Evolutionary conservation across 2,113 vertebrate species (phyloP).

Genomic region (chimpanzee (Pan troglodytes)): NHGRI_mPanTro3-v2.1_pri NC_072404.2:49329001-49329500

Average conservation of each 20-base stretch:
- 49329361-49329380: not conserved
- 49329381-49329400: not conserved
- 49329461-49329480: not conserved
- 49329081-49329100: too few species aligned
- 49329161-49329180: not conserved
- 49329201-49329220: not conserved
- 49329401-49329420: not conserved
- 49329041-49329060: too few species aligned
- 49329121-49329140: constrained; percentile 13
- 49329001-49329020: too few species aligned
- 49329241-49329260: not conserved
- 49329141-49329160: not conserved
- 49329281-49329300: not conserved
- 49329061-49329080: too few species aligned
- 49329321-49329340: not conserved
- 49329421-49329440: not conserved
- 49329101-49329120: not conserved
- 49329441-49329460: constrained; percentile 33
- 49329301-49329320: not conserved
- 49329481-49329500: not conserved
- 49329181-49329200: not conserved
- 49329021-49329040: too few species aligned
- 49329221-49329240: not conserved
- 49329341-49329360: not conserved
- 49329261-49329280: not conserved